These are phyloP conservation scores for Nephrotoma appendiculata DNA, from an alignment of 2,888 invertebrate species.

Conservation along the genomic window DNA sequence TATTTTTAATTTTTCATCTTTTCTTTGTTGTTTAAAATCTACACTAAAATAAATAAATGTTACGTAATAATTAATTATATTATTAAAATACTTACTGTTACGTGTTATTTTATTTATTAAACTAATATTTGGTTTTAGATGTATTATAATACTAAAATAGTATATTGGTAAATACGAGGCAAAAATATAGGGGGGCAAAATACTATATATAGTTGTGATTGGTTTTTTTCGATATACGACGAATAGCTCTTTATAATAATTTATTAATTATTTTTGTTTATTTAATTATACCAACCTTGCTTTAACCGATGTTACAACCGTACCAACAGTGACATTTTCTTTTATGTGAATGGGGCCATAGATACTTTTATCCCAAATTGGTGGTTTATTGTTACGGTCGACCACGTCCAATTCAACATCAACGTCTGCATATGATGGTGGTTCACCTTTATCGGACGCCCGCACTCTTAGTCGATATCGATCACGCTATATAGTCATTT, in stretches of 20 bases:
- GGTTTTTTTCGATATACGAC: background rate
- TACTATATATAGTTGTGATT: background rate
- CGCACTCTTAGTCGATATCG: constrained; percentile 92
- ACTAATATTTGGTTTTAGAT: background rate
- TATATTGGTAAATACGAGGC: background rate
- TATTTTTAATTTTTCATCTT: background rate
- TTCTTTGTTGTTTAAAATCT: background rate
- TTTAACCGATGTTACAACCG: constrained; percentile 95
- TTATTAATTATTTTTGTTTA: background rate
- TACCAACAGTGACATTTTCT: constrained; percentile 98
- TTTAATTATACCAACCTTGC: constrained; percentile 75
- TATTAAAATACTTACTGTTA: background rate
- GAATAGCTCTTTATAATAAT: background rate
- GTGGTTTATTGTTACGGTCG: constrained; percentile 96
- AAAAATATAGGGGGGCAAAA: background rate
- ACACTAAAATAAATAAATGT: background rate
- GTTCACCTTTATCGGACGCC: constrained; percentile 89
- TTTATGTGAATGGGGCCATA: constrained; percentile 96
- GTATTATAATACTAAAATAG: background rate
- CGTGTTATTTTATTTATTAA: background rate
- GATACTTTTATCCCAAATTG: constrained; percentile 87
- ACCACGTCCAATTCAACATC: constrained; percentile 97
- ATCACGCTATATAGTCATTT: constrained; percentile 54
- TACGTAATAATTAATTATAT: background rate
- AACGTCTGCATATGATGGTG: constrained; percentile 87